Conservation (phyloP, 2,797 vertebrate species). For the Muscicapa striata region DNA sequence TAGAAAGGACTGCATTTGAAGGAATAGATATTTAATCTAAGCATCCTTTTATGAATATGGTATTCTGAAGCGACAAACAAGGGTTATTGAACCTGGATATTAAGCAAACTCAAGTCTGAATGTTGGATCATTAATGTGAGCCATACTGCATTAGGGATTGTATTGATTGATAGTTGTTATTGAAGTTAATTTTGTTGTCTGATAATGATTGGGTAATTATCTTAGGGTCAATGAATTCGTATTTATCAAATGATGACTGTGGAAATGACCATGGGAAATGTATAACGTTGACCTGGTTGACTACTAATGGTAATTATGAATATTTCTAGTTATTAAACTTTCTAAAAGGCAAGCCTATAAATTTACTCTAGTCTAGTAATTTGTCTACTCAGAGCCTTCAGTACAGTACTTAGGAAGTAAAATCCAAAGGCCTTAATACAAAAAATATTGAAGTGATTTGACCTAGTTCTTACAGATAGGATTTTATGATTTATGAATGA, state of each 20-base stretch:
- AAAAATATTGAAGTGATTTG: neutral
- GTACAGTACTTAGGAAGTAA: neutral
- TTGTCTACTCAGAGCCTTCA: neutral
- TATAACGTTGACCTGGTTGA: neutral
- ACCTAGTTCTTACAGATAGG: neutral
- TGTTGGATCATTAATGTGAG: neutral
- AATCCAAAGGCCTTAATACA: neutral
- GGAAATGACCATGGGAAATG: constrained; percentile 8
- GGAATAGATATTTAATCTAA: neutral
- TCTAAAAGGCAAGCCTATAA: neutral
- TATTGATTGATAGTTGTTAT: constrained; percentile 22
- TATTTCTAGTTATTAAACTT: constrained; percentile 17
- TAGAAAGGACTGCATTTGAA: neutral
- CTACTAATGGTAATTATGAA: constrained; percentile 25
- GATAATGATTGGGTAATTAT: constrained; percentile 8
- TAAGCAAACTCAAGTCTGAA: constrained; percentile 6
- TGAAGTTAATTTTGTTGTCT: constrained; percentile 42
- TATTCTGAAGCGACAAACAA: neutral
- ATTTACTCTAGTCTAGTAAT: neutral
- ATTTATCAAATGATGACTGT: constrained; percentile 26
- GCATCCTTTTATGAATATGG: neutral
- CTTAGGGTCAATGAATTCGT: constrained; percentile 10
- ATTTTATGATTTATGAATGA: neutral
- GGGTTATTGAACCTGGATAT: neutral
- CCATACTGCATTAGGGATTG: neutral